Conservation (phyloP, 2,888 invertebrate genomes). For the Tinea pellionella region DNA sequence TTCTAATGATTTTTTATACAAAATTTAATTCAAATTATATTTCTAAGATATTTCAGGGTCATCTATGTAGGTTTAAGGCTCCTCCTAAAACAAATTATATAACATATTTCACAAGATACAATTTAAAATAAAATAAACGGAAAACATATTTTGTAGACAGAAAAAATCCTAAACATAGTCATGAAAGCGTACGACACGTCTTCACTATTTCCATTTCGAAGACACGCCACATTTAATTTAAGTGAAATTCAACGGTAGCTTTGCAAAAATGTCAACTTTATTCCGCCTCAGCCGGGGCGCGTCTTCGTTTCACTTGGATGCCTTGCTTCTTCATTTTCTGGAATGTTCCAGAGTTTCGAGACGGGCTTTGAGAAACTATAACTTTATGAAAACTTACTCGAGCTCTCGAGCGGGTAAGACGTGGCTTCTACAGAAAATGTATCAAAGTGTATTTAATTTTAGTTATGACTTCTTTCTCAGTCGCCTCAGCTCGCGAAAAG, state of each 20-base stretch:
- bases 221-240: slow-evolving; percentile 68
- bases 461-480: slow-evolving; percentile 54
- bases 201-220: slow-evolving; percentile 64
- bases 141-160: background rate
- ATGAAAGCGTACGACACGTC: slow-evolving; percentile 23
- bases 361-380: slow-evolving; percentile 67
- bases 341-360: slow-evolving; percentile 60
- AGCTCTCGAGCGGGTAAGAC: slow-evolving; percentile 48
- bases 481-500: slow-evolving; percentile 1
- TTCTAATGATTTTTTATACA: too few relatives aligned
- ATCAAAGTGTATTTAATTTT: slow-evolving; percentile 67
- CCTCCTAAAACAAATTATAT: too few relatives aligned
- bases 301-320: slow-evolving; percentile 58
- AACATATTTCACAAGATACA: background rate
- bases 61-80: too few relatives aligned
- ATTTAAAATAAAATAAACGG: background rate
- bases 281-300: slow-evolving; percentile 62
- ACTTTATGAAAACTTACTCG: slow-evolving; percentile 64
- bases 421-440: slow-evolving; percentile 62
- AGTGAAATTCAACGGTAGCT: slow-evolving; percentile 68
- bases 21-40: too few relatives aligned
- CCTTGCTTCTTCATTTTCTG: slow-evolving; percentile 63
- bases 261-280: slow-evolving; percentile 70
- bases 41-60: too few relatives aligned
- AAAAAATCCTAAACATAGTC: background rate